phyloP scores from a whole-genome alignment of 2,888 invertebrate genomes.

The Scelioninae gen. 1 region DNA sequence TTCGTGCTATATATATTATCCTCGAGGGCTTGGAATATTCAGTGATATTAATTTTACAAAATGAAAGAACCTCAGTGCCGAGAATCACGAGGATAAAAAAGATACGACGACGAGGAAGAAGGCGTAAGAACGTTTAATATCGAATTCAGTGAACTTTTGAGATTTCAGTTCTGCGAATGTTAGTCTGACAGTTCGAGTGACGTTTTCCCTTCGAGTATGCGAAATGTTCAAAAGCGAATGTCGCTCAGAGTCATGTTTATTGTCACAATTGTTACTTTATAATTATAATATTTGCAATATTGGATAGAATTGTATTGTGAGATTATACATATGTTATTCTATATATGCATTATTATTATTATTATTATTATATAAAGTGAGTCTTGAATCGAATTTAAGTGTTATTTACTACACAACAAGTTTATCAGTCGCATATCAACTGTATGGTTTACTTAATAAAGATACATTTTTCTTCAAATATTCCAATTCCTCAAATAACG shows the following conservation, averaged over 20 bases:
- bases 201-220: conserved; percentile 47
- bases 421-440: too few species aligned
- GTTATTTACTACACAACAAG: too few species aligned
- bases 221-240: conserved; percentile 49
- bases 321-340: too few species aligned
- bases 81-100: conserved; percentile 8
- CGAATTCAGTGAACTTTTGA: conserved; percentile 60
- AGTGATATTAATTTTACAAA: conserved; percentile 50
- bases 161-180: conserved; percentile 55
- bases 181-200: conserved; percentile 59
- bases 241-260: conserved; percentile 28
- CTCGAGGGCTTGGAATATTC: conserved; percentile 7
- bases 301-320: background rate
- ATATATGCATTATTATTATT: too few species aligned
- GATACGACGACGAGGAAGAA: conserved; percentile 21
- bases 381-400: too few species aligned
- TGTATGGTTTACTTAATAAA: too few species aligned
- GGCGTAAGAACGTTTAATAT: conserved; percentile 51
- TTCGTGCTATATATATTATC: too few species aligned
- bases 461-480: too few species aligned
- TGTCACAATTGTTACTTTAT: conserved; percentile 46
- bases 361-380: too few species aligned
- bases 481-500: too few species aligned
- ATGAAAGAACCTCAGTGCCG: conserved; percentile 26
- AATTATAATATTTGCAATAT: conserved; percentile 28